A percentile compares a stretch with the other conserved stretches of the same genome.
Conservation (phyloP, 1,140 invertebrate genomes). For the Brachionus paranguensis region DNA sequence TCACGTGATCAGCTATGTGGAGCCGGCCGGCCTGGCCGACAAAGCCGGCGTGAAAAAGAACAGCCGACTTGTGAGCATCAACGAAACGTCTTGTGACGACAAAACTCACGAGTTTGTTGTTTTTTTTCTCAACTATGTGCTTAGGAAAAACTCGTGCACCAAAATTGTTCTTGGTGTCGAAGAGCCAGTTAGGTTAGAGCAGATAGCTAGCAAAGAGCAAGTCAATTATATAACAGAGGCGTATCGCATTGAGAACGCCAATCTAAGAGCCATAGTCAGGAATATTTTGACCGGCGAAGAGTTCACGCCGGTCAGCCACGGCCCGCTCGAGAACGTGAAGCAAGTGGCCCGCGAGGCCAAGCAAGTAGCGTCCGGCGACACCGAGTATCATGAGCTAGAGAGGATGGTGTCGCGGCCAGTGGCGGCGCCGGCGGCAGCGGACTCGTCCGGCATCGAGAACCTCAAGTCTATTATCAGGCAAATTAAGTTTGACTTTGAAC, state of each 20-base stretch:
- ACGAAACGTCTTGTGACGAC: neutral
- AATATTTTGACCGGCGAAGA: neutral
- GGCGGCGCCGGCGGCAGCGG: neutral
- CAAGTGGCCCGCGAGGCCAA: neutral
- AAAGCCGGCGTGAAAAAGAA: constrained; percentile 5
- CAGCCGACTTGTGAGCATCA: neutral
- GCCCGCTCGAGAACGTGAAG: neutral
- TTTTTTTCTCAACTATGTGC: constrained; percentile 19
- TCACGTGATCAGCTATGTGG: constrained; percentile 35
- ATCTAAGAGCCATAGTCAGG: neutral
- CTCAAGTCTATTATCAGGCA: constrained; percentile 35
- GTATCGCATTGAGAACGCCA: constrained; percentile 2
- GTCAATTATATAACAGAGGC: neutral
- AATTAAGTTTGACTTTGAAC: constrained; percentile 9
- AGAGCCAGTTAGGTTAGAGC: neutral
- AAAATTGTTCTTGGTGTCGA: neutral
- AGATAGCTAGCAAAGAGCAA: neutral
- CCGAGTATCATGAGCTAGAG: neutral
- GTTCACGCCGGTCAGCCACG: neutral
- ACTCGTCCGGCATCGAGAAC: constrained; percentile 13
- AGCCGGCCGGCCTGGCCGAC: constrained; percentile 1
- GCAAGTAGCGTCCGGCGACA: neutral
- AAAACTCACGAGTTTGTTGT: constrained; percentile 34
- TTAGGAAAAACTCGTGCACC: neutral
- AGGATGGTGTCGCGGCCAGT: neutral